Base-by-base conservation (phyloP, 2,888 invertebrate genomes). In the Orgyia antiqua region DNA sequence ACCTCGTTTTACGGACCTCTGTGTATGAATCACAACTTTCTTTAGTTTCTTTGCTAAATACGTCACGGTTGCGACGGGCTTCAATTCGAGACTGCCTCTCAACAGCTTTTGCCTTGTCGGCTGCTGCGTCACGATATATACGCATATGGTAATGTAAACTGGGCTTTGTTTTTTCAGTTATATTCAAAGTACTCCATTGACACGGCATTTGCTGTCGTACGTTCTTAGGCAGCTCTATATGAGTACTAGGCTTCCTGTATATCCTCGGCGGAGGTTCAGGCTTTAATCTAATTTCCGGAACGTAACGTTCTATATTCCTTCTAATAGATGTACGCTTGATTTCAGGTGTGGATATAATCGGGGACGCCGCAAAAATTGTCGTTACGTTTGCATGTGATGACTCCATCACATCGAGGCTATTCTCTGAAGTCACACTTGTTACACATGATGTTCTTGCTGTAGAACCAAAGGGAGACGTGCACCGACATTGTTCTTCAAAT, bases 381-480 rank as follows among this genome's bases (percentile, higher is more conserved):
- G 83, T 88, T n/a, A 88, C 75, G 25, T 87, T 80, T 4, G 87
- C 87, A 37, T 82, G 74, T 6, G 84, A 77, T 13, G 87, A 80
- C 55, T 89, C 88, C 44, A 86, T 77, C 9, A 88, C 88, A 17
- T 88, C 88, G 1, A 88, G 77, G 38, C 86, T 79, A 47, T 87
- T 89, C 48, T 89, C 89, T 1, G 88, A 88, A 3, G 88, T 88
- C 3, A 88, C 86, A 41, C 89, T 88, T 4, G 86, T 83, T 29
- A 88, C 88, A 45, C 88, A 89, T 2, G 91, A 91, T 13, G 91
- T 91, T 39, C 91, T 79, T 1, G 92, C 92, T 0, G 92, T 92
- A 2, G 92, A 92, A 8, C 90, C 91, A 57, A 92, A 92, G 0
- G 92, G 92, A 1, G 92, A 93, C 1, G 90, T 91, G 60, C 92